These are phyloP conservation scores for Druceiella hillmani DNA, from an alignment of 2,888 invertebrate genomes.

Conservation along the genomic window DNA sequence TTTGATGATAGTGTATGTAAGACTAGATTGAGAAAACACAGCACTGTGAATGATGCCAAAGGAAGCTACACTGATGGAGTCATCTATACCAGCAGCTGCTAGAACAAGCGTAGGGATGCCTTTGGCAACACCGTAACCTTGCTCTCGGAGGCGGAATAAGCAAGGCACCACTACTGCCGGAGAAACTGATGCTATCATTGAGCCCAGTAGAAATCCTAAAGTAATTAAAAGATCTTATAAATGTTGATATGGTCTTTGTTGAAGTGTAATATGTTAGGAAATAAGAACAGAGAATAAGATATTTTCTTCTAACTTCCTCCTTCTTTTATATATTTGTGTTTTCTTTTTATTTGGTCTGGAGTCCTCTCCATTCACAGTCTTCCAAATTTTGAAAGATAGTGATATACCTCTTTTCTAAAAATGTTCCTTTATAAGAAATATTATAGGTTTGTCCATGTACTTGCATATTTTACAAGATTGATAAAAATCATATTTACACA, in stretches of 20 bases:
- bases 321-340: too few species aligned
- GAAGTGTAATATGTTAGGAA: not conserved
- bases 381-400: too few species aligned
- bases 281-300: too few species aligned
- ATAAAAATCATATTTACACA: too few species aligned
- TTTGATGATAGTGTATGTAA: conserved; percentile 59
- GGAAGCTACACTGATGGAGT: conserved; percentile 84
- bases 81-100: conserved; percentile 83
- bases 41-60: conserved; percentile 78
- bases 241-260: not conserved
- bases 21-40: conserved; percentile 65
- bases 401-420: too few species aligned
- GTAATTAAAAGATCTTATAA: conserved; percentile 14
- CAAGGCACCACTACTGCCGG: conserved; percentile 89
- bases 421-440: too few species aligned
- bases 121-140: conserved; percentile 73
- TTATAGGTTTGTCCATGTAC: too few species aligned
- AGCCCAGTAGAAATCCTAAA: conserved; percentile 62
- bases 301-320: too few species aligned
- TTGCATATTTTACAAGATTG: too few species aligned
- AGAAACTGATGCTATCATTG: conserved; percentile 79
- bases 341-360: too few species aligned
- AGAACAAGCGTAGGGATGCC: conserved; percentile 86
- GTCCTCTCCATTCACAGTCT: too few species aligned
- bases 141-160: conserved; percentile 66